These are phyloP conservation scores for Cordylochernes scorpioides DNA, from an alignment of 2,888 invertebrate species.

Conservation along the genomic window DNA sequence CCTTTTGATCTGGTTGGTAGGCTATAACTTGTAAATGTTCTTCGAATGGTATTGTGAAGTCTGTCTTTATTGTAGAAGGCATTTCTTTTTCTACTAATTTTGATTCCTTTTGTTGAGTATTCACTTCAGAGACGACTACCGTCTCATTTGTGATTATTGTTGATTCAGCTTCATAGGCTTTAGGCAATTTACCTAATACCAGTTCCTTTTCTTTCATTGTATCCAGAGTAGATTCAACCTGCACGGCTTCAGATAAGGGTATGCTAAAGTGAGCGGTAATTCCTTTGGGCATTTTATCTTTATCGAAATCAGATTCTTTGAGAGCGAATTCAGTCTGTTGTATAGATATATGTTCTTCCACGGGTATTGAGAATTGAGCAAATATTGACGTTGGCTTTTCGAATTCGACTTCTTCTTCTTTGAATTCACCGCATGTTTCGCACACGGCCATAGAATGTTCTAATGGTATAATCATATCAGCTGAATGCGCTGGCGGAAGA, in stretches of 20 bases:
- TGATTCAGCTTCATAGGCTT: constrained; percentile 4
- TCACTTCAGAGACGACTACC: constrained; percentile 4
- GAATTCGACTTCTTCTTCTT: constrained; percentile 12
- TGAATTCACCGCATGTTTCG: constrained; percentile 6
- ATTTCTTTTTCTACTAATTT: constrained; percentile 4
- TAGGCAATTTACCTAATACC: constrained; percentile 3
- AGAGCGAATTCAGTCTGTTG: constrained; percentile 9
- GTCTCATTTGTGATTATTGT: constrained; percentile 5
- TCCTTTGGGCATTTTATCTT: constrained; percentile 8
- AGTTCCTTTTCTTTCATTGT: constrained; percentile 5
- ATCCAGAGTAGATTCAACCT: constrained; percentile 5
- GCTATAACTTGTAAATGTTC: constrained; percentile 9
- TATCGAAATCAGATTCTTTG: constrained; percentile 10
- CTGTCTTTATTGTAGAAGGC: no score
- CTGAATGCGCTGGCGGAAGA: constrained; percentile 25
- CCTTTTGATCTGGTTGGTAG: constrained; percentile 6
- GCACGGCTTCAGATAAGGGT: constrained; percentile 6
- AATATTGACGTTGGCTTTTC: constrained; percentile 4
- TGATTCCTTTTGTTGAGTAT: constrained; percentile 6
- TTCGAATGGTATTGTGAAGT: constrained; percentile 6
- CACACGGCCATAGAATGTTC: constrained; percentile 10
- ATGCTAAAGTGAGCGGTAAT: constrained; percentile 8
- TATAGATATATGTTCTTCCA: constrained; percentile 8
- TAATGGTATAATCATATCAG: constrained; percentile 3
- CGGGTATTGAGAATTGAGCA: constrained; percentile 7